Conservation (phyloP, 2,888 invertebrate genomes). For the Brachypalpus laphriformis region DNA sequence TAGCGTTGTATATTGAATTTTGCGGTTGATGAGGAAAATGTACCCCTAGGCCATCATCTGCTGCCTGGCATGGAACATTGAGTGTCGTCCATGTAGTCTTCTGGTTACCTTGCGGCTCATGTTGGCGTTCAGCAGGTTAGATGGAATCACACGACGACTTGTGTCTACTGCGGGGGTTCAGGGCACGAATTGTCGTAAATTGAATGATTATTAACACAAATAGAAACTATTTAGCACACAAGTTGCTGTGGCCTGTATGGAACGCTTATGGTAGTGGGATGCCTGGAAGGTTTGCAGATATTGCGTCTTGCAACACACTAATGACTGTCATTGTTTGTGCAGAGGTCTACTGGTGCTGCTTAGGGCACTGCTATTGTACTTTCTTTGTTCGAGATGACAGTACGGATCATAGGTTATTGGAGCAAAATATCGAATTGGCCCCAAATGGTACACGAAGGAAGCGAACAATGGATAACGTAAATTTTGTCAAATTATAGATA, state of each 20-base stretch:
- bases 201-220: conserved; percentile 71
- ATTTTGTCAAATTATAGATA: conserved; percentile 13
- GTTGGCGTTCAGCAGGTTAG: conserved; percentile 9
- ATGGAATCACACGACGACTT: conserved; percentile 6
- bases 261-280: conserved; percentile 11
- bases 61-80: background rate
- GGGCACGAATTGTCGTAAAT: conserved; percentile 70
- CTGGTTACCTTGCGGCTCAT: conserved; percentile 24
- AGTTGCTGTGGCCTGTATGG: conserved; percentile 13
- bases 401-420: conserved; percentile 35
- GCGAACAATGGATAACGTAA: background rate
- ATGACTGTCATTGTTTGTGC: conserved; percentile 7
- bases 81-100: conserved; percentile 51
- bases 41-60: conserved; percentile 31
- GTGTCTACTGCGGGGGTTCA: conserved; percentile 18
- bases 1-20: conserved; percentile 23
- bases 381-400: conserved; percentile 37
- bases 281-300: conserved; percentile 12
- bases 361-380: background rate
- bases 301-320: conserved; percentile 42
- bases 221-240: conserved; percentile 46
- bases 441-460: background rate
- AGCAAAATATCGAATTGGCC: conserved; percentile 18
- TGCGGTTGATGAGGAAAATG: conserved; percentile 50
- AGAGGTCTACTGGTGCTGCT: background rate